Conservation (phyloP, 2,113 vertebrate genomes). For the Lutjanus erythropterus region DNA sequence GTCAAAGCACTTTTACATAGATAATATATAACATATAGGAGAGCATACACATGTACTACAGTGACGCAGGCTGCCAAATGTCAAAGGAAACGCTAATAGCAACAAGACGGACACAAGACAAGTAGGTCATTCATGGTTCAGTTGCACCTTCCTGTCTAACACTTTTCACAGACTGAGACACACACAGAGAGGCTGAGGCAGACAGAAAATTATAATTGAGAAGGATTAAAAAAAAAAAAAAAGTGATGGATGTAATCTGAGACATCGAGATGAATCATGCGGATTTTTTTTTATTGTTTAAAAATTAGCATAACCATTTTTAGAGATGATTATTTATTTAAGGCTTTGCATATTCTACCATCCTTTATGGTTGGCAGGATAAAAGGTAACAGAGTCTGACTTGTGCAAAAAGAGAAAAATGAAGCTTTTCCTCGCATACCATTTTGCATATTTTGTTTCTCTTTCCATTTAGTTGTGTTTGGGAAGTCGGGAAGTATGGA, state of each 20-base stretch:
- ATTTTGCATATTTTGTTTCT: neutral
- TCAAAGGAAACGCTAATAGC: conserved; percentile 12
- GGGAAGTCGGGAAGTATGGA: neutral
- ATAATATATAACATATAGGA: conserved; percentile 32
- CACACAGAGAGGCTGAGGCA: neutral
- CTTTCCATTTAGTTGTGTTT: neutral
- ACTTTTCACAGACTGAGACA: neutral
- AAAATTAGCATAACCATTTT: neutral
- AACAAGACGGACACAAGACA: neutral
- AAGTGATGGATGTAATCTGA: neutral
- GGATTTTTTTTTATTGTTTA: neutral
- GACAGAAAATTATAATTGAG: neutral
- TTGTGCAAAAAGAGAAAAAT: neutral
- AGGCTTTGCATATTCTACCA: neutral
- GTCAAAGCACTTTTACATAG: conserved; percentile 15
- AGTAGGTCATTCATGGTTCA: conserved; percentile 33
- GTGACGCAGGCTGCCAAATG: conserved; percentile 3
- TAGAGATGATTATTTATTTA: neutral
- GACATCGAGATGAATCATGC: neutral
- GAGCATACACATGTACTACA: neutral
- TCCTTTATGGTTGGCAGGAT: neutral
- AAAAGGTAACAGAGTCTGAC: neutral
- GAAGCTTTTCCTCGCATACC: neutral
- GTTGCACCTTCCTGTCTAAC: neutral
- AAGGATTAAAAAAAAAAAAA: neutral